Evolutionary conservation across 2,888 invertebrate genomes (phyloP).

Genomic region (Balanococcus diminutus): DNA sequence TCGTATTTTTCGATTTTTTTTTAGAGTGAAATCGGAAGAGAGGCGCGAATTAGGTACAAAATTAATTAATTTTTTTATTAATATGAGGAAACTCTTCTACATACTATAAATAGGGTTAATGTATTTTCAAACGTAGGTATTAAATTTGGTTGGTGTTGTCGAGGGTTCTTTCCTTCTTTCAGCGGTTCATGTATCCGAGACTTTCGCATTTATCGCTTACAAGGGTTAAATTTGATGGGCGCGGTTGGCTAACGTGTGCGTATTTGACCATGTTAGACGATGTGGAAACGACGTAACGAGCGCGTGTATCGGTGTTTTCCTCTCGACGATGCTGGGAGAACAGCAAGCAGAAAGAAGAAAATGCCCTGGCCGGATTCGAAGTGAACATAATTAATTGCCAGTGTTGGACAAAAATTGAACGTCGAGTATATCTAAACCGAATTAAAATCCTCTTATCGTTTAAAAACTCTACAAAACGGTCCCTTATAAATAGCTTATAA

Average conservation of each 20-base stretch:
- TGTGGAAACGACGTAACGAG: not conserved
- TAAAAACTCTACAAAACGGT: constrained; percentile 37
- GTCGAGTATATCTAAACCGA: constrained; percentile 36
- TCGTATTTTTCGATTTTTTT: no score
- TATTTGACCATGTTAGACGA: not conserved
- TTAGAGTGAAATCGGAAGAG: not conserved
- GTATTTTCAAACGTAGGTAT: not conserved
- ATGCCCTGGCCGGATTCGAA: constrained; percentile 4
- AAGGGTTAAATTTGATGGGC: constrained; percentile 11
- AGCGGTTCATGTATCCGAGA: not conserved
- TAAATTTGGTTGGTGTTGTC: not conserved
- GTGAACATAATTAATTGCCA: constrained; percentile 28
- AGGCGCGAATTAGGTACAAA: not conserved
- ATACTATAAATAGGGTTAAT: no score
- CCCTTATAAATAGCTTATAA: constrained; percentile 39
- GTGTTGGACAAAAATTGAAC: constrained; percentile 24
- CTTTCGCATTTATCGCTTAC: not conserved
- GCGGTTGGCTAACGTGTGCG: not conserved
- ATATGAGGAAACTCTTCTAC: not conserved
- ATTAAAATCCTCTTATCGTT: constrained; percentile 44
- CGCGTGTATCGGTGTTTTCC: not conserved
- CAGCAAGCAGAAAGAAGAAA: not conserved
- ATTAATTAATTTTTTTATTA: not conserved
- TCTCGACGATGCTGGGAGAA: not conserved
- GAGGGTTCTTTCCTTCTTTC: no score